These are phyloP conservation scores for Microtus pennsylvanicus DNA, from an alignment of 2,113 vertebrate species.

Conservation along the genomic window DNA sequence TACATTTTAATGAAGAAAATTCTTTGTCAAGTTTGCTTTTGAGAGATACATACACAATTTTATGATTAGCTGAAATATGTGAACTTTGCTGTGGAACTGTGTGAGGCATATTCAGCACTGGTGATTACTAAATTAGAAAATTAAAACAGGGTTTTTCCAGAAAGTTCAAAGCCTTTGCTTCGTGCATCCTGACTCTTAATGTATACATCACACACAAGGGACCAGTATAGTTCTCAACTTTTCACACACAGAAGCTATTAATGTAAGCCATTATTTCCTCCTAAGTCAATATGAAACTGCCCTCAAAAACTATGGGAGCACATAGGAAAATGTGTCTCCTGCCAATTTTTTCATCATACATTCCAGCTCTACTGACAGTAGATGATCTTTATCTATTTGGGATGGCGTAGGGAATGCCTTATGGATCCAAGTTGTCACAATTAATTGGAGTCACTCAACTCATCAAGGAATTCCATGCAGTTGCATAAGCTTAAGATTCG, in stretches of 20 bases:
- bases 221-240: slow-evolving; percentile 10
- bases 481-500: slow-evolving; percentile 72
- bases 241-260: slow-evolving; percentile 36
- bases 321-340: slow-evolving; percentile 22
- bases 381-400: slow-evolving; percentile 75
- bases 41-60: not conserved
- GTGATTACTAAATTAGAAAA: slow-evolving; percentile 37
- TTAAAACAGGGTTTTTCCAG: slow-evolving; percentile 25
- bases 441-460: slow-evolving; percentile 63
- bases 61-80: slow-evolving; percentile 33
- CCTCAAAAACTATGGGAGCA: not conserved
- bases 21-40: slow-evolving; percentile 26
- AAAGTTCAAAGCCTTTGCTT: not conserved
- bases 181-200: not conserved
- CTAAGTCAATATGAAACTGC: not conserved
- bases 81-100: not conserved
- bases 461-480: slow-evolving; percentile 46
- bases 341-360: slow-evolving; percentile 40
- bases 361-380: slow-evolving; percentile 64
- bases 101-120: not conserved
- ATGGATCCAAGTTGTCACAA: slow-evolving; percentile 70
- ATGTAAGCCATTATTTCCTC: slow-evolving; percentile 42
- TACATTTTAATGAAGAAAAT: slow-evolving; percentile 25
- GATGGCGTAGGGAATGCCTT: slow-evolving; percentile 59
- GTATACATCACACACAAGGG: not conserved